Evolutionary conservation across 2,113 vertebrate species (phyloP), one percentile per base, ranked within the genome.

Genomic region (Dasypus novemcinctus): DNA sequence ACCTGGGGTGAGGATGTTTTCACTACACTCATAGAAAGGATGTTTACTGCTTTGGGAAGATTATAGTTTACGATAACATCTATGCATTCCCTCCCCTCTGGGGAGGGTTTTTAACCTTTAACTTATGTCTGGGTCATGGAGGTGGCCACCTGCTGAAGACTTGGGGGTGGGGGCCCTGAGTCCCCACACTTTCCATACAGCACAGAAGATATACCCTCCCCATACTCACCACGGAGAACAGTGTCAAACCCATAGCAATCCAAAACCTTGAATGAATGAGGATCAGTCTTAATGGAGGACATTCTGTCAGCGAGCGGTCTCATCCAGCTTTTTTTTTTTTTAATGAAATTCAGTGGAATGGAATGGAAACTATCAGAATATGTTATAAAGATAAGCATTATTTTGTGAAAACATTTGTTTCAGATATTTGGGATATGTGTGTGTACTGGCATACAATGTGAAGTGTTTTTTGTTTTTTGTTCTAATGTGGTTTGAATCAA

Each of bases 381-480:
- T 20, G 12, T 61, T 59, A 57, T 54, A 79, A 90, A 12, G 72
- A 20, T 52, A 88, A 69, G 54, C 12, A 38, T 12, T 52, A 7
- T 31, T 68, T 71, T 18, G 41, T 81, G 75, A 71, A 71, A 87
- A 36, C 9, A 43, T 87, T 72, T 86, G 82, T 76, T 49, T 94
- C n/a, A 20, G 2, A 46, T 74, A 9, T 36, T 11, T 89, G n/a
- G 18, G 10, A 27, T 46, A 7, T 63, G 54, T 43, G n/a, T 80
- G n/a, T 87, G 12, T 52, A 33, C 25, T 17, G 61, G 89, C 36
- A 69, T 46, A 52, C 25, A 85, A 61, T 57, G 25, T 49, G 33
- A 72, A 90, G 41, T 13, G 14, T 83, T 23, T 78, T 80, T 29
- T 78, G 89, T 95, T 94, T 71, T 80, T 29, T 78, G 89, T 95